A percentile compares a stretch with the other conserved stretches of the same genome.
These are phyloP conservation scores for Forficula auricularia DNA, from an alignment of 1,140 invertebrate species.

Conservation along the genomic window DNA sequence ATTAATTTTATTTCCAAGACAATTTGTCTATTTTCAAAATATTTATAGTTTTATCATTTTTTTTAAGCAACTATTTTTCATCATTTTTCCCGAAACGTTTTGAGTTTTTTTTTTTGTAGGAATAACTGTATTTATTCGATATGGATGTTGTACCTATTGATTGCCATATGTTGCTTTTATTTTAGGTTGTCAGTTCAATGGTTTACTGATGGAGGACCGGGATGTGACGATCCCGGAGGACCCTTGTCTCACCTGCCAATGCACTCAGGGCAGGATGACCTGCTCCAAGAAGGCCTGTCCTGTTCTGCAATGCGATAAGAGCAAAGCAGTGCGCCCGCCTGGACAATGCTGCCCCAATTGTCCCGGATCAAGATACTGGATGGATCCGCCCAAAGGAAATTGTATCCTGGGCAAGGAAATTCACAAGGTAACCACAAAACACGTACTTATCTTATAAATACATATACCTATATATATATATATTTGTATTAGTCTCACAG, in stretches of 20 bases:
- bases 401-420: slow-evolving; percentile 53
- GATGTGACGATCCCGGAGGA: slow-evolving; percentile 60
- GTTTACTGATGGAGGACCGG: slow-evolving; percentile 46
- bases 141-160: too few species aligned
- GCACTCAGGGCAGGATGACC: slow-evolving; percentile 50
- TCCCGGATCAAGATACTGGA: slow-evolving; percentile 36
- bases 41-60: too few species aligned
- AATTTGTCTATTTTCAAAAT: too few species aligned
- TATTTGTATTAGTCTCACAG: too few species aligned
- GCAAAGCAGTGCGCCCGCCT: slow-evolving; percentile 40
- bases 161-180: not conserved
- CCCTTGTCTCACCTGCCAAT: slow-evolving; percentile 72
- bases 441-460: too few species aligned
- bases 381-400: slow-evolving; percentile 31
- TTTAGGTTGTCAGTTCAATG: slow-evolving; percentile 57
- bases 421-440: slow-evolving; percentile 31
- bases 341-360: slow-evolving; percentile 75
- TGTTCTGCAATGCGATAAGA: slow-evolving; percentile 53
- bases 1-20: too few species aligned
- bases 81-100: too few species aligned
- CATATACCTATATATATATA: too few species aligned
- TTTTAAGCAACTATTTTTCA: too few species aligned
- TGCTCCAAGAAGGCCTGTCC: slow-evolving; percentile 73
- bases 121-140: too few species aligned
- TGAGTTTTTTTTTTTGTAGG: slow-evolving; percentile 1